Conservation (phyloP, 92 coral and sea anemone species). For the Pocillopora grandis region DNA sequence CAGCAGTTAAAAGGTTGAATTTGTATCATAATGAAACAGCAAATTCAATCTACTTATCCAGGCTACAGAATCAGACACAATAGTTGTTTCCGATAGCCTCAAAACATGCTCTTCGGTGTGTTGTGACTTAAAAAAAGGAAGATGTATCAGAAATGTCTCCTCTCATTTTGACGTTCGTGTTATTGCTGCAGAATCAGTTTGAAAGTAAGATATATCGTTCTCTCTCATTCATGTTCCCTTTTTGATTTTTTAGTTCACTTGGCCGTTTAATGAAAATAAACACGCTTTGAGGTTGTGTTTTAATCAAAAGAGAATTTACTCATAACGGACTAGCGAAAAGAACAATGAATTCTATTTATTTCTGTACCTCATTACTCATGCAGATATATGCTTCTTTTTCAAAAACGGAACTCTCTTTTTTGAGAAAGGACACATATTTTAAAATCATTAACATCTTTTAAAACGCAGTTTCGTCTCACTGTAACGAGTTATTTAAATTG, state of each 20-base stretch:
- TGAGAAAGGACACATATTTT: constrained; percentile 20
- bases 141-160: not conserved
- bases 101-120: not conserved
- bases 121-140: not conserved
- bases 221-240: not conserved
- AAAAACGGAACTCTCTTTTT: constrained; percentile 11
- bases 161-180: not conserved
- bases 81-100: not conserved
- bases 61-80: constrained; percentile 3
- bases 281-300: constrained; percentile 26
- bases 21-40: constrained; percentile 12
- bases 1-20: not conserved
- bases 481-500: not conserved
- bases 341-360: constrained; percentile 56
- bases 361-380: constrained; percentile 44
- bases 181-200: not conserved
- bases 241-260: constrained; percentile 4
- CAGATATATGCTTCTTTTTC: constrained; percentile 41
- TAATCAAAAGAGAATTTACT: constrained; percentile 32
- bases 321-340: constrained; percentile 55
- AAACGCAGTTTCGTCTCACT: constrained; percentile 7
- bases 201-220: not conserved
- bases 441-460: not conserved
- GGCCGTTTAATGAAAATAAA: constrained; percentile 16
- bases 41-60: not conserved